A percentile compares a stretch with the other conserved stretches of the same genome.
Conservation (phyloP, 2,888 invertebrate species). For the Boloria euphrosyne region DNA sequence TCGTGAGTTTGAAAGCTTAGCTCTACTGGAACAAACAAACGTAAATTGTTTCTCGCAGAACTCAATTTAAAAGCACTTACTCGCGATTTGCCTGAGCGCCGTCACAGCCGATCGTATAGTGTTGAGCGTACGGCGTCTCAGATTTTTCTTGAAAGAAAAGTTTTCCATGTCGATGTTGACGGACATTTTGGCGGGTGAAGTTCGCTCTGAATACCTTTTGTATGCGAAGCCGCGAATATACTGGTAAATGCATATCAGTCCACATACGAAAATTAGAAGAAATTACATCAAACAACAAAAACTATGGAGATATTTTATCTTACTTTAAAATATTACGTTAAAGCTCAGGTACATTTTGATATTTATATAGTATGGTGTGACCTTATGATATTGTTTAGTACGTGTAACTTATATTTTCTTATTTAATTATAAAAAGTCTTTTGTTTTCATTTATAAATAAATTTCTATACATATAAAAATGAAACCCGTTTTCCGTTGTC, state of each 20-base stretch:
- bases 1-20: slow-evolving; percentile 22
- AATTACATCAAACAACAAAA: slow-evolving; percentile 60
- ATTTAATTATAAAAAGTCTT: too few species aligned
- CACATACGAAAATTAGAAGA: slow-evolving; percentile 59
- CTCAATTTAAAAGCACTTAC: slow-evolving; percentile 62
- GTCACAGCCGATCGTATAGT: slow-evolving; percentile 75
- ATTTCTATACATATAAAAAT: too few species aligned
- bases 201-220: slow-evolving; percentile 59
- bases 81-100: slow-evolving; percentile 74
- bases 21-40: slow-evolving; percentile 29
- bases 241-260: slow-evolving; percentile 76
- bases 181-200: slow-evolving; percentile 57
- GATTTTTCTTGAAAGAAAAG: slow-evolving; percentile 72
- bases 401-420: too few species aligned
- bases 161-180: slow-evolving; percentile 74
- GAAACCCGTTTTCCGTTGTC: too few species aligned
- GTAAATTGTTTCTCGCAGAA: slow-evolving; percentile 31
- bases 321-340: not conserved
- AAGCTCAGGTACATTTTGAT: not conserved
- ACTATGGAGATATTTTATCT: slow-evolving; percentile 49
- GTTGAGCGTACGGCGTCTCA: slow-evolving; percentile 71
- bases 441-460: too few species aligned
- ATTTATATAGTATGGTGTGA: not conserved
- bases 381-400: too few species aligned
- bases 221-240: slow-evolving; percentile 67